Base-by-base conservation (phyloP, 2,888 invertebrate species). In the Amiota minor region DNA sequence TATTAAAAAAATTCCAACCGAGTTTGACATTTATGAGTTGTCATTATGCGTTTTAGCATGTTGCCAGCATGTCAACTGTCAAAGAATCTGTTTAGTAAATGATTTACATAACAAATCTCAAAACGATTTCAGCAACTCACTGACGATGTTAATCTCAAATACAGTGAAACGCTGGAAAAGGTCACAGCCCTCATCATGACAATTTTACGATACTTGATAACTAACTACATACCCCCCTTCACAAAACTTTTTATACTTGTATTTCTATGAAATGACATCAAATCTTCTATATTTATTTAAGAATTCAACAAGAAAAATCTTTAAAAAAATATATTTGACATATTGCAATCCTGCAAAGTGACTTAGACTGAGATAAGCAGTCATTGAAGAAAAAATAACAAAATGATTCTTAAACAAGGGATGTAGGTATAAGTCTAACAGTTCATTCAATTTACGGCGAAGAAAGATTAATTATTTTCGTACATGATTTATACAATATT, bases 391-490 rank as follows among this genome's bases (percentile, higher is more conserved):
- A 35, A 23, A 23, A 35, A 35, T 35, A 35, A 35, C 35, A 35
- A 35, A 8, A 35, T 35, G 2, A 35, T 35, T 35, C 6, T 6
- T 6, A 35, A 35, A 35, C 35, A 35, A 35, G 35, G 35, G 35
- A 35, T 35, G 35, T 6, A 35, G 2, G 35, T 6, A 35, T 8
- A 6, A 35, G n/a, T 35, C 0, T 35, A 6, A 35, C 35, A 6
- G 35, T 35, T 35, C 35, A 35, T 35, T 16, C 50, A 20, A 47
- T 14, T 23, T 47, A 59, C 18, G 18, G 14, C 23, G 35, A 18
- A 65, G 20, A 53, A 84, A 85, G 85, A 84, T 84, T 85, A 84
- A 84, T 84, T 81, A 85, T 84, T 84, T 85, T 85, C 76, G 71
- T 85, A 81, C 78, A 85, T 85, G 85, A 85, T 84, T 85, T 84